These are phyloP conservation scores for Hystrix cristata DNA, from an alignment of 2,113 vertebrate genomes.

Conservation along the genomic window DNA sequence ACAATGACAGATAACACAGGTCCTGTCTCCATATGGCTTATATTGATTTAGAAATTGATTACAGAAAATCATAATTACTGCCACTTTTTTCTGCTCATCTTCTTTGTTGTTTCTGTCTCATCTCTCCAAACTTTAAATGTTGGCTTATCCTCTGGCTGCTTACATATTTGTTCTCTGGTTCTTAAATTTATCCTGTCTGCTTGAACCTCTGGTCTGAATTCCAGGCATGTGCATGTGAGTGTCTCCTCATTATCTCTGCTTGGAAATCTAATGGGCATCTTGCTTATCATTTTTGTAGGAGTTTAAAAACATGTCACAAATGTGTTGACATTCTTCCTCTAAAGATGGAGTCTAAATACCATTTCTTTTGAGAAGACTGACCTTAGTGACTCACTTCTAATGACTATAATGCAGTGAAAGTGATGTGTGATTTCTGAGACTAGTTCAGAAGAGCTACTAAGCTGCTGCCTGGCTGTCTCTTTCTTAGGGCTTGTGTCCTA, in stretches of 20 bases:
- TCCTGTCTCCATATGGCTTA: neutral
- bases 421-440: neutral
- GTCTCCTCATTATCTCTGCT: neutral
- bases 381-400: neutral
- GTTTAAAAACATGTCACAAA: neutral
- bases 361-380: conserved; percentile 1
- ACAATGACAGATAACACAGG: neutral
- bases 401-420: neutral
- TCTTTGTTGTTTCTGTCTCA: neutral
- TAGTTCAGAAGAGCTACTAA: neutral
- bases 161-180: neutral
- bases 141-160: neutral
- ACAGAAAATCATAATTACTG: neutral
- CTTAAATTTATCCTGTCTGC: neutral
- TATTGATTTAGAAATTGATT: conserved; percentile 20
- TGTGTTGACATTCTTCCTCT: neutral
- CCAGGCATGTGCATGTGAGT: neutral
- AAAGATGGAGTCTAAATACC: neutral
- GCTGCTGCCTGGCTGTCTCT: neutral
- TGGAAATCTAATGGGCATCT: neutral
- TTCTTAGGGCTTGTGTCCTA: neutral
- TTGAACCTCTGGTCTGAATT: neutral
- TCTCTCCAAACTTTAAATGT: neutral
- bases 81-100: neutral
- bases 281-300: neutral